A percentile compares a stretch with the other conserved stretches of the same genome.
Conservation (phyloP, 1,140 invertebrate genomes). For the Belonocnema kinseyi region DNA sequence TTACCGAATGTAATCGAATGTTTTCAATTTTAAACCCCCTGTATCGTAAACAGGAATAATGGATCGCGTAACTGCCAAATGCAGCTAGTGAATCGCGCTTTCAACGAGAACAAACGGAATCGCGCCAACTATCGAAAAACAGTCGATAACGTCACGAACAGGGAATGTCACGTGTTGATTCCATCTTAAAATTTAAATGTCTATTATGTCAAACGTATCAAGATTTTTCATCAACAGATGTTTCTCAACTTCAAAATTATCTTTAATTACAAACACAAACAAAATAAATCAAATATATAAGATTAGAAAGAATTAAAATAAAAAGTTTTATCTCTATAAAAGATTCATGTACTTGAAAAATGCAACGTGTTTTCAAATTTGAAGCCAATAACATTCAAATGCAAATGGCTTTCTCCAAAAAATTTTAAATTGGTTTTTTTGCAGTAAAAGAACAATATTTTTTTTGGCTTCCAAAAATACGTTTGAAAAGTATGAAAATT, state of each 20-base stretch:
- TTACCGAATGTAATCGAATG: not conserved
- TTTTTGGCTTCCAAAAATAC: too few species aligned
- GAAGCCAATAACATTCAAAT: too few species aligned
- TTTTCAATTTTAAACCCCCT: constrained; percentile 32
- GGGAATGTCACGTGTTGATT: constrained; percentile 47
- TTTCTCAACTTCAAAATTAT: not conserved
- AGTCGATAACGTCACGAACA: constrained; percentile 63
- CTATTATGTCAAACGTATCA: not conserved
- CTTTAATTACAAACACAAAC: not conserved
- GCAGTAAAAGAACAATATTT: too few species aligned
- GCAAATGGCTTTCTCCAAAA: too few species aligned
- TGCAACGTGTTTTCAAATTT: too few species aligned
- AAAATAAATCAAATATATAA: not conserved
- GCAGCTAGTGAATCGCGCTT: constrained; percentile 47
- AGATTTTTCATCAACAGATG: constrained; percentile 2
- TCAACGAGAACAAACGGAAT: constrained; percentile 57
- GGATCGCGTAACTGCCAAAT: constrained; percentile 53
- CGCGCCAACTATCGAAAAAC: constrained; percentile 55
- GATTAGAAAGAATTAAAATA: not conserved
- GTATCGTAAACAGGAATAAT: constrained; percentile 22
- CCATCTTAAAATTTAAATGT: constrained; percentile 49
- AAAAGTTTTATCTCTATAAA: too few species aligned
- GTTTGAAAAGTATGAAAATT: too few species aligned
- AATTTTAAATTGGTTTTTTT: too few species aligned
- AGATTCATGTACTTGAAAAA: too few species aligned